Evolutionary conservation across 2,888 invertebrate species (phyloP).

Genomic region (Deroplatys truncata): DNA sequence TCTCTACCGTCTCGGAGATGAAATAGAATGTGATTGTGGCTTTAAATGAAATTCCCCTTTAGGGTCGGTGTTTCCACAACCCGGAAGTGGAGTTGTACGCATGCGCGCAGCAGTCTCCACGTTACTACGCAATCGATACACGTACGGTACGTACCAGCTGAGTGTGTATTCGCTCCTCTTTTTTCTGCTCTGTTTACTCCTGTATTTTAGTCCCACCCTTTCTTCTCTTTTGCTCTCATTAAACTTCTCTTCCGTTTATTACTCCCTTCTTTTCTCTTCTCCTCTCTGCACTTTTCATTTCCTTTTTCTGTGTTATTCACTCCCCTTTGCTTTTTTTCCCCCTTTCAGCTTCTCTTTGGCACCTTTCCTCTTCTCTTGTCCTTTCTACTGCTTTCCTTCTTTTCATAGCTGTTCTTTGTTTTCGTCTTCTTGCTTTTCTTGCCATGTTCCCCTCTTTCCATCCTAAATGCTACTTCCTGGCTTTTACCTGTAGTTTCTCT

Average conservation of each 20-base stretch:
- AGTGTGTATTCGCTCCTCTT: not conserved
- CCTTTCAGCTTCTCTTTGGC: not conserved
- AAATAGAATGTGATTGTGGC: too few relatives aligned
- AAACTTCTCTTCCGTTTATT: not conserved
- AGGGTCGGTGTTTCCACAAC: not conserved
- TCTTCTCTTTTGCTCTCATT: too few relatives aligned
- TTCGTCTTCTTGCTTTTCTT: not conserved
- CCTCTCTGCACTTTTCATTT: too few relatives aligned
- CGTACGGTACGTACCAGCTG: not conserved
- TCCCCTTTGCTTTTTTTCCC: not conserved
- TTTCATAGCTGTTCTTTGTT: not conserved
- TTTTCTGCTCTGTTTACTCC: too few relatives aligned
- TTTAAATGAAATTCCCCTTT: not conserved
- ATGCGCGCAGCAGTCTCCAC: not conserved
- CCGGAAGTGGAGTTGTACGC: not conserved
- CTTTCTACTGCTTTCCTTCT: not conserved
- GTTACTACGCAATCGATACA: not conserved
- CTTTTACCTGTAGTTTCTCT: not conserved
- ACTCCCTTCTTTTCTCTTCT: not conserved
- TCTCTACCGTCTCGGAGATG: too few relatives aligned
- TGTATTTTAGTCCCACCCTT: too few relatives aligned
- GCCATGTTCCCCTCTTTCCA: too few relatives aligned
- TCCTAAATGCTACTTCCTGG: too few relatives aligned
- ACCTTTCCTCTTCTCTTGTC: not conserved
- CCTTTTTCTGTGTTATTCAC: too few relatives aligned